phyloP scores from a whole-genome alignment of 2,797 vertebrate genomes.

The Peromyscus melanophrys region DNA sequence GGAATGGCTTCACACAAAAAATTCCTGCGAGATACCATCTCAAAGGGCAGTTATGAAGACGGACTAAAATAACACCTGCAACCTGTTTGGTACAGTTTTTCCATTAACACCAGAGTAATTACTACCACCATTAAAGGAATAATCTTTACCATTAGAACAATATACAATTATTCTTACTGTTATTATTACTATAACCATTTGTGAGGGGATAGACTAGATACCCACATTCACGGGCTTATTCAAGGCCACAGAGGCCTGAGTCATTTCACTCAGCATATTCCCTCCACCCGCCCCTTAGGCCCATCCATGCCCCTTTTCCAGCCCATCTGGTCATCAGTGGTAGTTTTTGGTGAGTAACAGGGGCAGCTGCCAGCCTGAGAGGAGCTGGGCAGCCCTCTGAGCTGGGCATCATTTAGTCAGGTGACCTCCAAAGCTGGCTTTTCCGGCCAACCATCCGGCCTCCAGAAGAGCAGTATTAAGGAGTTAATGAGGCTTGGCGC shows the following conservation, averaged over 20 bases:
- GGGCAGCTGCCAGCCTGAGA: conserved; percentile 56
- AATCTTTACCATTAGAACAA: not conserved
- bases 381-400: conserved; percentile 20
- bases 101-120: not conserved
- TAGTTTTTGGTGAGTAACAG: not conserved
- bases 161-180: not conserved
- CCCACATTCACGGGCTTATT: not conserved
- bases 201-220: not conserved
- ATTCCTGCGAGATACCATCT: not conserved
- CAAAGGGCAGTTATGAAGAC: not conserved
- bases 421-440: conserved; percentile 82
- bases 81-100: not conserved
- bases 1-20: not conserved
- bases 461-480: conserved; percentile 83
- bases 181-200: not conserved
- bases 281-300: not conserved
- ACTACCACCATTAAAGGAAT: not conserved
- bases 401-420: conserved; percentile 54
- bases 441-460: not conserved
- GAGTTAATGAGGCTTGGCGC: conserved; percentile 83
- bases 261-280: not conserved
- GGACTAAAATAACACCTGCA: not conserved
- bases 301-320: not conserved
- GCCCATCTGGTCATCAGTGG: conserved; percentile 15
- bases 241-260: not conserved